phyloP scores from a whole-genome alignment of 1,140 invertebrate genomes.

The Drosophila arizonae region DNA sequence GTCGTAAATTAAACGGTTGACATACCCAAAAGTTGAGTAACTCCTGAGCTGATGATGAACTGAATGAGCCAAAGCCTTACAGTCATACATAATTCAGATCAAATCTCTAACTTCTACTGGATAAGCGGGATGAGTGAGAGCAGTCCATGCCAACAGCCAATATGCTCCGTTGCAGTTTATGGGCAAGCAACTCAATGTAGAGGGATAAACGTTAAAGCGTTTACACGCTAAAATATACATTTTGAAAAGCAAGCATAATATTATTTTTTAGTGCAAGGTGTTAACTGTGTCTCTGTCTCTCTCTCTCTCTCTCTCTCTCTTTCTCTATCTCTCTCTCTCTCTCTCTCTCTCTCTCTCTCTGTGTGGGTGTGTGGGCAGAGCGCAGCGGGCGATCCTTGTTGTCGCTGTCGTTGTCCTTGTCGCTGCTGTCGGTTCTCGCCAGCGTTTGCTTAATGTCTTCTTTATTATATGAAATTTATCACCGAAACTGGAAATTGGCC shows the following conservation, averaged over 20 bases:
- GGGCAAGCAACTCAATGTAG: slow-evolving; percentile 29
- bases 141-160: too few species aligned
- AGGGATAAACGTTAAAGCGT: slow-evolving; percentile 58
- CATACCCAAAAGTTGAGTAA: too few species aligned
- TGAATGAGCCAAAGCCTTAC: too few species aligned
- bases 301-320: too few species aligned
- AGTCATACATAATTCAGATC: too few species aligned
- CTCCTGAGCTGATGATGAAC: too few species aligned
- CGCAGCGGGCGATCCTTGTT: slow-evolving; percentile 65
- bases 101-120: too few species aligned
- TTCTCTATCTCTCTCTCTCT: too few species aligned
- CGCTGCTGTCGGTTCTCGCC: slow-evolving; percentile 51
- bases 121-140: too few species aligned
- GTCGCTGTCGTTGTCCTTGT: slow-evolving; percentile 37
- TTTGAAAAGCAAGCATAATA: slow-evolving; percentile 58
- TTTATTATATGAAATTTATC: slow-evolving; percentile 80
- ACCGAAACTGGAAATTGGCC: slow-evolving; percentile 77
- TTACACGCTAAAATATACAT: slow-evolving; percentile 61
- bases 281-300: slow-evolving; percentile 38
- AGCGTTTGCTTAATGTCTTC: slow-evolving; percentile 79
- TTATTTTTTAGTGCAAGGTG: slow-evolving; percentile 64
- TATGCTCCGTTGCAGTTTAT: too few species aligned
- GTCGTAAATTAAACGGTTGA: too few species aligned
- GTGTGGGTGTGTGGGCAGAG: slow-evolving; percentile 18
- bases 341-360: neutral